A percentile compares a stretch with the other conserved stretches of the same genome.
These are phyloP conservation scores for Rhysida immarginata DNA, from an alignment of 1,140 invertebrate genomes.

Conservation along the genomic window DNA sequence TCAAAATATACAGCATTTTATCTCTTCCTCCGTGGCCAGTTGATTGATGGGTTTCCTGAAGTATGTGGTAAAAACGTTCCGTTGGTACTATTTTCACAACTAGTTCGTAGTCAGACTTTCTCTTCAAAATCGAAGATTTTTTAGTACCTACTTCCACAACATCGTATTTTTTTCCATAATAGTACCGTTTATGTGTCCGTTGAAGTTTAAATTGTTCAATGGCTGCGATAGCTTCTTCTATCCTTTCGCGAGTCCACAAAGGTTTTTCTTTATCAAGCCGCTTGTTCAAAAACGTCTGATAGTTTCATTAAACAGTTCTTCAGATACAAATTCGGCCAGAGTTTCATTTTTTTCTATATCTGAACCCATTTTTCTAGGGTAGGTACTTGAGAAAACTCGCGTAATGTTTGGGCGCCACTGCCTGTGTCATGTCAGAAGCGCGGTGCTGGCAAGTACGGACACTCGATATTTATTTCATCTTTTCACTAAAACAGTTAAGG, in stretches of 20 bases:
- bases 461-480: neutral
- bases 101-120: neutral
- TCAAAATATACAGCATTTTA: constrained; percentile 15
- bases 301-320: neutral
- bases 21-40: constrained; percentile 12
- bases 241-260: neutral
- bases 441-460: neutral
- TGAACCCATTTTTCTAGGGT: neutral
- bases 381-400: neutral
- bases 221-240: neutral
- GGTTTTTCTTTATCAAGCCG: neutral
- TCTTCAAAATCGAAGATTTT: neutral
- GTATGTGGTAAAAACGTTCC: neutral
- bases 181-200: neutral
- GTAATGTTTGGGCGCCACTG: neutral
- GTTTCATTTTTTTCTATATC: neutral
- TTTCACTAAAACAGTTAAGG: neutral
- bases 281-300: neutral
- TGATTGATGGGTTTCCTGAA: constrained; percentile 5
- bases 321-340: neutral
- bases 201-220: neutral
- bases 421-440: neutral
- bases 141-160: neutral
- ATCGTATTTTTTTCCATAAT: neutral
- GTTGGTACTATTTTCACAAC: neutral